Evolutionary conservation across 2,113 vertebrate species (phyloP).

Genomic region (human): GRCh38 chr14:35433001-35433500

Average conservation of each 20-base stretch:
- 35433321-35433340: background rate
- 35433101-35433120: background rate
- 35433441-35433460: background rate
- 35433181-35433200: background rate
- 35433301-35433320: background rate
- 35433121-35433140: background rate
- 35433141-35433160: background rate
- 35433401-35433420: background rate
- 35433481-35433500: background rate
- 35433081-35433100: background rate
- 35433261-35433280: background rate
- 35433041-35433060: background rate
- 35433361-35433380: background rate
- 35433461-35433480: background rate
- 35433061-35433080: background rate
- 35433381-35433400: background rate
- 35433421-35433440: background rate
- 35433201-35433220: background rate
- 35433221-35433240: background rate
- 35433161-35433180: background rate
- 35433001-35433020: background rate
- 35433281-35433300: background rate
- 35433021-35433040: background rate
- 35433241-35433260: background rate
- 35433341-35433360: constrained; percentile 25